A percentile compares a stretch with the other conserved stretches of the same genome.
phyloP scores from a whole-genome alignment of 2,888 invertebrate genomes.

The Cephus pygmeus region DNA sequence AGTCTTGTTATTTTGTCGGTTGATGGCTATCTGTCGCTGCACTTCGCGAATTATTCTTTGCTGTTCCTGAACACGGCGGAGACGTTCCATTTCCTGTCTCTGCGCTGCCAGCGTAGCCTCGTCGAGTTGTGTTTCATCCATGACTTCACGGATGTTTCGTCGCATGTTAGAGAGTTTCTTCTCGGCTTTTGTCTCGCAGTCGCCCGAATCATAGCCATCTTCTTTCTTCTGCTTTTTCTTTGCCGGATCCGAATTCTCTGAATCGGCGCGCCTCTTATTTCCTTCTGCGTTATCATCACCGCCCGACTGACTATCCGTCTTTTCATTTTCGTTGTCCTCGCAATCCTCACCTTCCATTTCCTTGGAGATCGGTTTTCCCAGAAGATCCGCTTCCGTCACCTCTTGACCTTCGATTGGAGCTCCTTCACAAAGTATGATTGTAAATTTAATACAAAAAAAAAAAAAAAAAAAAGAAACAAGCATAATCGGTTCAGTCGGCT shows the following conservation, averaged over 20 bases:
- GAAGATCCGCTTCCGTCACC: slow-evolving; percentile 60
- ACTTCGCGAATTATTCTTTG: slow-evolving; percentile 85
- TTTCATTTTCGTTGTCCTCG: slow-evolving; percentile 55
- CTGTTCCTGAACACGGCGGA: slow-evolving; percentile 86
- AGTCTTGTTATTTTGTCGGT: slow-evolving; percentile 75
- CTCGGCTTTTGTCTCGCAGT: slow-evolving; percentile 58
- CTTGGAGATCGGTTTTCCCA: slow-evolving; percentile 53
- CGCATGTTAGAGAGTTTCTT: slow-evolving; percentile 74
- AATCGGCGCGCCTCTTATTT: slow-evolving; percentile 61
- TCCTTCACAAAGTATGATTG: slow-evolving; percentile 38
- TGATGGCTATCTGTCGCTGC: slow-evolving; percentile 82
- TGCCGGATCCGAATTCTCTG: slow-evolving; percentile 51
- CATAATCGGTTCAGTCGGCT: neutral
- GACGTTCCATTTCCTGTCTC: slow-evolving; percentile 89
- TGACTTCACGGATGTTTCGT: slow-evolving; percentile 91
- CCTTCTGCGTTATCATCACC: slow-evolving; percentile 56
- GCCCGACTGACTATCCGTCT: slow-evolving; percentile 45
- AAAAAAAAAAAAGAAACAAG: too few relatives aligned
- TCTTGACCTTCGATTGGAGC: slow-evolving; percentile 63
- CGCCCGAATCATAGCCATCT: slow-evolving; percentile 62
- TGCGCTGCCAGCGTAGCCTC: slow-evolving; percentile 93
- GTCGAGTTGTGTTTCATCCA: slow-evolving; percentile 93
- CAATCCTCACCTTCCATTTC: slow-evolving; percentile 56
- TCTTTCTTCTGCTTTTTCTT: slow-evolving; percentile 61
- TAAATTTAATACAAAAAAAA: neutral